Evolutionary conservation across 53 echinoderm and acorn worm genomes (phyloP), one percentile per base, ranked within the genome.

Genomic region (Henricia sp.): DNA sequence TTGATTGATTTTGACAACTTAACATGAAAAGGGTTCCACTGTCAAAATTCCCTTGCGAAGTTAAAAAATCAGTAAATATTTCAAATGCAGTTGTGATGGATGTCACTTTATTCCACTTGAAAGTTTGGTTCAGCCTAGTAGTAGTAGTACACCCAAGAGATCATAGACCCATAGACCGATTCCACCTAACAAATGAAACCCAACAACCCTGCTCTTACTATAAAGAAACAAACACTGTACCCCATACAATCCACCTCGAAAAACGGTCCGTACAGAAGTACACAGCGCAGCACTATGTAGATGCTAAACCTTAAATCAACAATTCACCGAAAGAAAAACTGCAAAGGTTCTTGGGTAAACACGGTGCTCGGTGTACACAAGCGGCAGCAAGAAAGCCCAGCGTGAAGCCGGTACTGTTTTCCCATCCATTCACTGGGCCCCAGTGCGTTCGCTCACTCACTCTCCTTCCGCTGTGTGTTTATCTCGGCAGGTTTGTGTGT

Each of bases 271-370:
- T 29, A 53, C n/a, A n/a, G 23, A 55, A n/a, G 55, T 55, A 24
- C 23, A 24, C 55, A 55, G 10, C 63, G 63, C 80, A 80, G 44
- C 48, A 57, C 63, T 60, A 43, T 72, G 20, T 20, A 80, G 80
- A 46, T 80, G 23, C 64, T 80, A 80, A 80, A 38, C 80, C 80
- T 64, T 80, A 64, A 80, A 80, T 57, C 80, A 80, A 80, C 80
- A 80, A 80, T 28, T 30, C 46, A 55, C 37, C 41, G 50, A 43
- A 64, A 64, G 42, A 80, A 80, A 80, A 80, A 64, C 80, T 60
- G 42, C 21, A 62, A 28, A 44, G 80, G 80, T 43, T 80, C 80
- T 80, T 80, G 80, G 65, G 80, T 80, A 80, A 80, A 80, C 80
- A 80, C 33, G 38, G 21, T 32, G 24, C 63, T 46, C 43, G 43